phyloP scores from a whole-genome alignment of 2,888 invertebrate species.

The Eupithecia pulchellata region DNA sequence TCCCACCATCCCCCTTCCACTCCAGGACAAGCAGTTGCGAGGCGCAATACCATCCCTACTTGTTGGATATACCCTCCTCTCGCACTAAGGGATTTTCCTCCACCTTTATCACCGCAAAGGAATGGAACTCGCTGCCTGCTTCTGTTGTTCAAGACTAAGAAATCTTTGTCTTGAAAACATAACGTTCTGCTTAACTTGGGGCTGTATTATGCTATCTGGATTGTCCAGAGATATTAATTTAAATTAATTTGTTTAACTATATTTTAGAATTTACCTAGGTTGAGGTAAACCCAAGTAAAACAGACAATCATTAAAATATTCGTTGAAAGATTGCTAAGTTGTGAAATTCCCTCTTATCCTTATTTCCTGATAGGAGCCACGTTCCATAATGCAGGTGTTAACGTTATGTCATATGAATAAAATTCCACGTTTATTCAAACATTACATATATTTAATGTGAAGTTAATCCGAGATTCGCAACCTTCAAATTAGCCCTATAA shows the following conservation, averaged over 20 bases:
- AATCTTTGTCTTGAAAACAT: no score
- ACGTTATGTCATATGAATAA: constrained; percentile 1
- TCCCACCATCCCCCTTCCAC: no score
- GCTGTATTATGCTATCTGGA: no score
- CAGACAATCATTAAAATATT: background rate
- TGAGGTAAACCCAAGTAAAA: background rate
- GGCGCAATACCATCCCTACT: no score
- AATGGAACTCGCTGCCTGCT: no score
- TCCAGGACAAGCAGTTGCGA: no score
- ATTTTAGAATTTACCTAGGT: background rate
- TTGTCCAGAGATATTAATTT: no score
- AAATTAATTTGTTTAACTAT: background rate
- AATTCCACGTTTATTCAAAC: background rate
- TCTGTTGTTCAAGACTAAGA: no score
- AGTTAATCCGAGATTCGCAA: background rate
- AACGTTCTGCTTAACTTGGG: no score
- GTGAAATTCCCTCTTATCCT: background rate
- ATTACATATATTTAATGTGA: background rate
- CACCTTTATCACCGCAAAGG: no score
- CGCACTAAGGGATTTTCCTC: no score
- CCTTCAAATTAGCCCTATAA: background rate
- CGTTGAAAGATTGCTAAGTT: background rate
- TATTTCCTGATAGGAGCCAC: constrained; percentile 1
- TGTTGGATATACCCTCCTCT: no score
- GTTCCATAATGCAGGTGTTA: background rate